Evolutionary conservation across 1,140 invertebrate species (phyloP).

Genomic region (Littorina saxatilis): DNA sequence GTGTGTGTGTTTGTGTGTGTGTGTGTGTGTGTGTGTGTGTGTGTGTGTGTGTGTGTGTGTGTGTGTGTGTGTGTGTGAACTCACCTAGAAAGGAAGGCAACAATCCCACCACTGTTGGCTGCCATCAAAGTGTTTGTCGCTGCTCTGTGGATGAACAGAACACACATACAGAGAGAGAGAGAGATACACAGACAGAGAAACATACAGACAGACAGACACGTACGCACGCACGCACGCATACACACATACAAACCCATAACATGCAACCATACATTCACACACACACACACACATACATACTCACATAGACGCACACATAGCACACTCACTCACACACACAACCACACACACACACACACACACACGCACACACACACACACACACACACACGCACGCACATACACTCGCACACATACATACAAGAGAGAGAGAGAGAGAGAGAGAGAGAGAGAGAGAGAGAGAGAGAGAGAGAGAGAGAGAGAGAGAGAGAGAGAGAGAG

Average conservation of each 20-base stretch:
- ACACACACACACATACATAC: no score
- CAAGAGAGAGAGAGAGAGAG: no score
- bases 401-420: not conserved
- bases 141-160: slow-evolving; percentile 46
- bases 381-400: not conserved
- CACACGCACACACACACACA: slow-evolving; percentile 4
- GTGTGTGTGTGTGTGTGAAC: not conserved
- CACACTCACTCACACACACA: not conserved
- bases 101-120: slow-evolving; percentile 49
- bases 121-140: slow-evolving; percentile 63
- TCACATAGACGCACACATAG: no score
- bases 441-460: no score
- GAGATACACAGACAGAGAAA: no score
- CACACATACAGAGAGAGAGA: no score
- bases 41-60: not conserved
- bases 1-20: slow-evolving; percentile 17
- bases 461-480: no score
- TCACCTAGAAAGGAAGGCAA: slow-evolving; percentile 51
- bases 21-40: not conserved
- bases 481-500: no score
- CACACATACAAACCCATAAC: no score
- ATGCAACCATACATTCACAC: no score
- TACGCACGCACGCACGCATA: no score
- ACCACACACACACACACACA: not conserved
- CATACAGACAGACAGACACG: no score